Evolutionary conservation across 2,113 vertebrate genomes (phyloP), one percentile per base, ranked within the genome.

Genomic region (Tinamus guttatus): DNA sequence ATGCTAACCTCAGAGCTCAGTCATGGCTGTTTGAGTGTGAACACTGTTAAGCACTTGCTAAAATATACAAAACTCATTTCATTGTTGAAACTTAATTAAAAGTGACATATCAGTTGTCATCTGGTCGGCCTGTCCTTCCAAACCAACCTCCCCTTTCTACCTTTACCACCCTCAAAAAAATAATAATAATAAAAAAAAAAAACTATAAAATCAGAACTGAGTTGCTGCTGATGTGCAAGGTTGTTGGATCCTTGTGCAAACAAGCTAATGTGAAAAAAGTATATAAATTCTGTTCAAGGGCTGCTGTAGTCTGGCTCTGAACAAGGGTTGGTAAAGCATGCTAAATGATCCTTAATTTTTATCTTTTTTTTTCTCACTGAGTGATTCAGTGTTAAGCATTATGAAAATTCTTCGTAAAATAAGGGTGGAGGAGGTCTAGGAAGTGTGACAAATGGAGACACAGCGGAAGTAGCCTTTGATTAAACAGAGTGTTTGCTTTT

Each of bases 401-500:
- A 34, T 32, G 27, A 60, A 64, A 91, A 45, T 54, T 7, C 8
- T 89, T 69, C 70, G 10, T 85, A 81, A 88, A 56, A 32, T 36
- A 32, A 56, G 82, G 73, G 76, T 68, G 82, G 93, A 77, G 68
- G 80, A 83, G 60, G 24, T 64, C 56, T 78, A 75, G 74, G 73
- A 84, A 81, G 79, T n/a, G 22, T 88, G 85, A 90, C 60, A 83
- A 75, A 73, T 65, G 68, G 63, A 95, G 41, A 56, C 63, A 91
- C 68, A 60, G 41, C 45, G 69, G 79, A 82, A 91, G 62, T 24
- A 67, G 45, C 7, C 4, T 93, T 81, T 80, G 28, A 58, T 88
- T 84, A 86, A 88, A 52, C 30, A 45, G 20, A 41, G 6, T 78
- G 12, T 86, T 95, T 94, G 25, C 80, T 86, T 96, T 94, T 76